These are phyloP conservation scores for Tamias sibiricus DNA, from an alignment of 2,113 vertebrate species.

Conservation along the genomic window DNA sequence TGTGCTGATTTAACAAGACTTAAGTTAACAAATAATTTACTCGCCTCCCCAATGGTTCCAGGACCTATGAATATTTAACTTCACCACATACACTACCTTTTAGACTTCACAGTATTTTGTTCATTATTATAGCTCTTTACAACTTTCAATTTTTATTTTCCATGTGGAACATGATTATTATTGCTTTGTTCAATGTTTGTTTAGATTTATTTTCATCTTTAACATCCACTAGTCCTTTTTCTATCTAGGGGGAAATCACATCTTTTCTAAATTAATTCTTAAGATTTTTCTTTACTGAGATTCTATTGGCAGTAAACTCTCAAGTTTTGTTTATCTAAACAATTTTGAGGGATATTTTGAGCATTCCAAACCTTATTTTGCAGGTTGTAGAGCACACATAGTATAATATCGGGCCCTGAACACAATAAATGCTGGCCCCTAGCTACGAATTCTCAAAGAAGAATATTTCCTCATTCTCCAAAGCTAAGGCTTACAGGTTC, in stretches of 20 bases:
- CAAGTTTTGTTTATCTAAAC: slow-evolving; percentile 40
- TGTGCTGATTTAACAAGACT: not conserved
- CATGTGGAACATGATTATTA: not conserved
- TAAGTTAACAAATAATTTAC: not conserved
- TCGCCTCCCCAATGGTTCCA: not conserved
- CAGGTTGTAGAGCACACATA: not conserved
- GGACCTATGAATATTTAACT: not conserved
- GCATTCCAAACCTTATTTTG: not conserved
- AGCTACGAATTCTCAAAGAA: not conserved
- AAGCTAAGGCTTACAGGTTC: not conserved
- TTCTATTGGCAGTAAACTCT: not conserved
- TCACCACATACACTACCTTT: not conserved
- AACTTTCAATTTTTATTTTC: not conserved
- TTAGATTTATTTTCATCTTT: not conserved
- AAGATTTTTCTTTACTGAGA: not conserved
- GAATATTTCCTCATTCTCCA: not conserved
- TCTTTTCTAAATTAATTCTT: slow-evolving; percentile 19
- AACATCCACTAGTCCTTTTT: not conserved
- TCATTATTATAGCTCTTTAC: not conserved
- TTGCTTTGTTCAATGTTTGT: not conserved
- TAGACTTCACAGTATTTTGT: not conserved
- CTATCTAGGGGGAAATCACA: not conserved
- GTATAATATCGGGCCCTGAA: not conserved
- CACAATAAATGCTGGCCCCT: not conserved
- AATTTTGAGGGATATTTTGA: not conserved